Conservation (phyloP, 2,888 invertebrate species). For the Blera fallax region DNA sequence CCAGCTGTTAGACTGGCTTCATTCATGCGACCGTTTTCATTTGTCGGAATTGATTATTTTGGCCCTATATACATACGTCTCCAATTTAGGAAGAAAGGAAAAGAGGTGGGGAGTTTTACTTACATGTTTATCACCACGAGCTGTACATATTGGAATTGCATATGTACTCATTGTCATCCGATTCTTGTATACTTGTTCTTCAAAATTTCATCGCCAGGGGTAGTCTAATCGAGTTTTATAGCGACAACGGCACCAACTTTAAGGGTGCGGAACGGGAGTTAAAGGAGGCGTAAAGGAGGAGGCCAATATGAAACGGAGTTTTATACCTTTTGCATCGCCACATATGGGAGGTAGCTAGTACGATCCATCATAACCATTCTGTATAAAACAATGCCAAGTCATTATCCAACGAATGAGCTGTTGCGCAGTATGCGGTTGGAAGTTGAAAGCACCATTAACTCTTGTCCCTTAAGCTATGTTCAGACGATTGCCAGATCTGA, state of each 20-base stretch:
- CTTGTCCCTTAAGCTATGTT: no score
- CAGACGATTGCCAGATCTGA: no score
- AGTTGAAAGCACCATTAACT: conserved; percentile 11
- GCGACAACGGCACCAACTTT: conserved; percentile 47
- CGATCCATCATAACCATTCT: conserved; percentile 58
- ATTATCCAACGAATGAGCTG: conserved; percentile 66
- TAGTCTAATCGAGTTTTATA: not conserved
- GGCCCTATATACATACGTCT: conserved; percentile 9
- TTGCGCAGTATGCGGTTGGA: conserved; percentile 30
- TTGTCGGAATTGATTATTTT: conserved; percentile 36
- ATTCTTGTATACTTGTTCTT: conserved; percentile 23
- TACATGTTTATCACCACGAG: conserved; percentile 50
- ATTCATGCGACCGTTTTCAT: not conserved
- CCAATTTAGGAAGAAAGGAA: not conserved
- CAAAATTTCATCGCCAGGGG: conserved; percentile 38
- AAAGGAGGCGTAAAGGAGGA: not conserved
- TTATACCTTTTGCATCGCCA: conserved; percentile 71
- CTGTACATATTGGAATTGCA: conserved; percentile 46
- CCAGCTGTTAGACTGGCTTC: not conserved
- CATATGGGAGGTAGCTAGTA: conserved; percentile 64
- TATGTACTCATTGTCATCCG: conserved; percentile 8
- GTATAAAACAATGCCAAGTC: conserved; percentile 33
- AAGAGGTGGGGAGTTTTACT: conserved; percentile 51
- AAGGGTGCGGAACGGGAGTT: conserved; percentile 10
- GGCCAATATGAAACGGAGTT: conserved; percentile 61